Conservation (phyloP, 2,797 vertebrate genomes). For the Cephalopachus bancanus region DNA sequence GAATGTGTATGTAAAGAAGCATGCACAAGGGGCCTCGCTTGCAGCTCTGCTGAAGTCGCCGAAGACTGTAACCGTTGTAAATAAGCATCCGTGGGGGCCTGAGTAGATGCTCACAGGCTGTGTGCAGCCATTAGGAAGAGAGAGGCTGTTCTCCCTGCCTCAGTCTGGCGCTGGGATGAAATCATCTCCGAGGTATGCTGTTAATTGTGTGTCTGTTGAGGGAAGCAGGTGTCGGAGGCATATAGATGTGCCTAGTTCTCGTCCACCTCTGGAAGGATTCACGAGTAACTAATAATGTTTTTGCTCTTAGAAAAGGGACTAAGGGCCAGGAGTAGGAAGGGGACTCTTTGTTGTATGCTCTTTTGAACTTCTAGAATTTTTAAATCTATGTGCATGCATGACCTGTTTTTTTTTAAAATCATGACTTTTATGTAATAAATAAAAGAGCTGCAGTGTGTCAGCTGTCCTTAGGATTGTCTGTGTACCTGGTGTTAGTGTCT, state of each 20-base stretch:
- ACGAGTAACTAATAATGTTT: background rate
- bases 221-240: background rate
- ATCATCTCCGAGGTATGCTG: background rate
- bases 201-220: background rate
- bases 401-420: conserved; percentile 21
- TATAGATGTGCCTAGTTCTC: background rate
- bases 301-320: conserved; percentile 27
- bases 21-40: background rate
- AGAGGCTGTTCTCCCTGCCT: background rate
- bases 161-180: background rate
- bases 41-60: background rate
- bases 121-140: background rate
- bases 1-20: background rate
- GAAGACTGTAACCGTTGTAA: background rate
- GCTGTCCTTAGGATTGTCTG: background rate
- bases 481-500: background rate
- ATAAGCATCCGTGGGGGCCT: background rate
- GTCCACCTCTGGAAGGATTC: background rate
- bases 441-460: background rate
- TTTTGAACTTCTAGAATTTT: background rate
- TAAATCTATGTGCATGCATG: background rate
- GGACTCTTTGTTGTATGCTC: background rate
- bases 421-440: background rate
- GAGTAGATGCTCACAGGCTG: background rate
- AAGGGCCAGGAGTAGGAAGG: background rate